These are phyloP conservation scores for Chroicocephalus ridibundus DNA, from an alignment of 2,113 vertebrate species.

Conservation along the genomic window DNA sequence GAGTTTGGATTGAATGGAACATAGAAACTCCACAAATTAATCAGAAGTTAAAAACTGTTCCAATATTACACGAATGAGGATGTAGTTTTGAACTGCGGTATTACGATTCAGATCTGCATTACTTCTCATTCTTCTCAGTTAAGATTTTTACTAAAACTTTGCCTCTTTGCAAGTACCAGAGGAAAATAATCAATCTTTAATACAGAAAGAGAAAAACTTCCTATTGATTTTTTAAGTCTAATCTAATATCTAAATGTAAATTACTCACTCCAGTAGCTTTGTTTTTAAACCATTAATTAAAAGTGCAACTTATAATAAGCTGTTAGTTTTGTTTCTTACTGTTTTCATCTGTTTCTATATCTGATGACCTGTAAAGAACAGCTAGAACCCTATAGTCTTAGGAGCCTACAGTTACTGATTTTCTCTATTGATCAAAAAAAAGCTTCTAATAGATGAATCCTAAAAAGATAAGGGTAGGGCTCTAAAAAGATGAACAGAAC, in stretches of 20 bases:
- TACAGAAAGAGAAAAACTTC: not conserved
- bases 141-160: not conserved
- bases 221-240: conserved; percentile 1
- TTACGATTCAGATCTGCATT: not conserved
- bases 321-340: not conserved
- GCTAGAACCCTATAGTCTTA: not conserved
- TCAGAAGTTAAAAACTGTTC: not conserved
- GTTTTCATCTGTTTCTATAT: not conserved
- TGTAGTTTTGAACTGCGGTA: not conserved
- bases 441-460: not conserved
- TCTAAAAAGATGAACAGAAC: not conserved
- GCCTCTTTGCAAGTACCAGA: not conserved
- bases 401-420: not conserved
- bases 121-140: not conserved
- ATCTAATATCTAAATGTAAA: not conserved
- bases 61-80: not conserved
- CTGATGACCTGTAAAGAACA: not conserved
- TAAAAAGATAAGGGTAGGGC: not conserved
- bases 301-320: not conserved
- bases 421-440: not conserved
- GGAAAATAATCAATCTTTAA: conserved; percentile 6
- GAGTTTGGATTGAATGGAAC: not conserved
- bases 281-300: conserved; percentile 3
- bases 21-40: not conserved
- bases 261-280: not conserved